Conservation (phyloP, 2,113 vertebrate species). For the Cephalopholis sonnerati region DNA sequence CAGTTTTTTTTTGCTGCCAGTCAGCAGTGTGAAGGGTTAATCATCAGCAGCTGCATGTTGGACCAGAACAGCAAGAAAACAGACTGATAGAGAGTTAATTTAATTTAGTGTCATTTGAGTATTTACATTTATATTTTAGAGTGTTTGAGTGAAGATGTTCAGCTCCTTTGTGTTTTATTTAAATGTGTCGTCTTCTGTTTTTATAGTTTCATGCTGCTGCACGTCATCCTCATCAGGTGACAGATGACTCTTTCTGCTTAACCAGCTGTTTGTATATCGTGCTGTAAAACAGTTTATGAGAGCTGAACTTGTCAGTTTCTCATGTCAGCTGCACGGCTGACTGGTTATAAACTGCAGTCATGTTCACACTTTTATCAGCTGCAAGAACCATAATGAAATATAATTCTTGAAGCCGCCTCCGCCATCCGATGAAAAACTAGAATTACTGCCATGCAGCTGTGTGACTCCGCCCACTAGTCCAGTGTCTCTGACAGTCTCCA, state of each 20-base stretch:
- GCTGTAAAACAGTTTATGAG: slow-evolving; percentile 14
- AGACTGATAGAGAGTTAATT: background rate
- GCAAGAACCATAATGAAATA: background rate
- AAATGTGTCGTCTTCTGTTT: background rate
- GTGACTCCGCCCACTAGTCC: too few species aligned
- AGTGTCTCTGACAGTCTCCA: too few species aligned
- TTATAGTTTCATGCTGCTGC: background rate
- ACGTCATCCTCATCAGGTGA: slow-evolving; percentile 6
- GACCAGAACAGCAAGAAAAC: background rate
- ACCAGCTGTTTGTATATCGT: background rate
- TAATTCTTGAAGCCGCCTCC: too few species aligned
- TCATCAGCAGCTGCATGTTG: background rate
- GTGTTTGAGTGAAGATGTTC: background rate
- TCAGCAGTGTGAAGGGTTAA: slow-evolving; percentile 22
- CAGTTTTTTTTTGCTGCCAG: background rate
- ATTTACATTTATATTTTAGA: background rate
- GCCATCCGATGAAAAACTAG: too few species aligned
- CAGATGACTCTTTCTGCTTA: background rate
- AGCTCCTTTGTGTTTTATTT: background rate
- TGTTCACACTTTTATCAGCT: background rate
- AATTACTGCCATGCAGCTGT: too few species aligned
- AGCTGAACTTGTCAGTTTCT: slow-evolving; percentile 32
- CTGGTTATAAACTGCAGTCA: too few species aligned
- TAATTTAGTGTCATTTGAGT: background rate
- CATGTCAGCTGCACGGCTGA: background rate